A percentile compares a stretch with the other conserved stretches of the same genome.
These are phyloP conservation scores for Rhineura floridana DNA, from an alignment of 2,113 vertebrate species.

Conservation along the genomic window DNA sequence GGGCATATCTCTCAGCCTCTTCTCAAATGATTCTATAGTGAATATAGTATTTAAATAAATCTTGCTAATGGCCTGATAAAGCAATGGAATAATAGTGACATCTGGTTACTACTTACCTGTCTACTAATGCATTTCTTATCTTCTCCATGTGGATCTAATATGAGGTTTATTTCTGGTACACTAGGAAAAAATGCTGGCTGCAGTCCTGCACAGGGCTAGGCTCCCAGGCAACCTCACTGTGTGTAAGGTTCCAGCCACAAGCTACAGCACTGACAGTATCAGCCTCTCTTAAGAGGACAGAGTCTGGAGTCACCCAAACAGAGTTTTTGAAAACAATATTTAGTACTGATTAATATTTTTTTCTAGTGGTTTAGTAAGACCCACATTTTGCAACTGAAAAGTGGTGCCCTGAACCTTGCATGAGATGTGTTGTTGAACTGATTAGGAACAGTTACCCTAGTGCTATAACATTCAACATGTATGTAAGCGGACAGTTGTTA, in stretches of 20 bases:
- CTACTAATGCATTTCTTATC: slow-evolving; percentile 61
- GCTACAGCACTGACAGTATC: not conserved
- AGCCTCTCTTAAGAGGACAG: not conserved
- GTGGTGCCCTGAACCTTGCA: no score
- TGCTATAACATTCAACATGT: no score
- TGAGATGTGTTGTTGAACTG: no score
- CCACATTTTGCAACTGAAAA: not conserved
- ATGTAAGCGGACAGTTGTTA: no score
- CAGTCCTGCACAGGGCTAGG: not conserved
- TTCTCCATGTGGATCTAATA: slow-evolving; percentile 18
- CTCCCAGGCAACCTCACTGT: not conserved
- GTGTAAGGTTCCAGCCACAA: not conserved
- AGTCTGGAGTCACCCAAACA: not conserved
- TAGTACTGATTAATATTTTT: slow-evolving; percentile 5
- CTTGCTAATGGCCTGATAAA: slow-evolving; percentile 15
- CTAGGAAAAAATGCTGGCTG: not conserved
- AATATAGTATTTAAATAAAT: not conserved
- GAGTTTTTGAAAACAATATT: not conserved
- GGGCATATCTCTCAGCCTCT: not conserved
- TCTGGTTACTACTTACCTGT: slow-evolving; percentile 25
- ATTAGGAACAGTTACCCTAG: not conserved
- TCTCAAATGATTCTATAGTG: not conserved
- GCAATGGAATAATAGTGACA: slow-evolving; percentile 31
- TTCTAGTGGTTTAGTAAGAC: not conserved
- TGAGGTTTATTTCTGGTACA: not conserved